Base-by-base conservation (phyloP, 53 echinoderm and acorn worm genomes). In the Crossaster papposus region DNA sequence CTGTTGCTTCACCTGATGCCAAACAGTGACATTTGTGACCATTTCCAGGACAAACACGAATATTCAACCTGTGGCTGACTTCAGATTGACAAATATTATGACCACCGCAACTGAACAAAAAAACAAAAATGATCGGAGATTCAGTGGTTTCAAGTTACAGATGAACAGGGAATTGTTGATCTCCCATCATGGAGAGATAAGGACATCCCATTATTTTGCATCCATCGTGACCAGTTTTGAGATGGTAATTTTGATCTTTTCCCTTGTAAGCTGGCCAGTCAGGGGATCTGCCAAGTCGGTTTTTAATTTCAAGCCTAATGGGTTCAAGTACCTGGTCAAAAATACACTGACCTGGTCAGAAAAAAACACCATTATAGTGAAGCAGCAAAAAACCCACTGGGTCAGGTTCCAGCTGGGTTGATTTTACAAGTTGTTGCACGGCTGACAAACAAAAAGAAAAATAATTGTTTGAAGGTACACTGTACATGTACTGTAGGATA, bases 291-390 rank as follows among this genome's bases (percentile, higher is more conserved):
- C 52, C 14, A 9, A 13, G 82, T 36, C 30, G 77, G 87, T 75
- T 54, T n/a, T 87, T 9, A 62, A 55, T 87, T 87, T 87, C 87
- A 75, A 3, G 10, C 36, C 62, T 87, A 87, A 87, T 87, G 87
- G 87, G 72, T 76, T 76, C 1, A 26, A 87, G 87, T 76, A 58
- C 76, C 64, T 83, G 77, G 87, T 87, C 87, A 77, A 75, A 83
- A 84, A 36, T 54, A 51, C 51, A 74, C 58, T 72, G 72, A 85
- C 85, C 85, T 35, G 29, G 83, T 70, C 63, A 31, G 28, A 81
- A 36, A 2, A 36, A 2, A 77, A 14, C 2, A 22, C 12, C 29
- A 29, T 23, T 6, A 44, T 13, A 51, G 52, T 5, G n/a, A 23
- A 24, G 79, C n/a, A 52, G n/a, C 11, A 50, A 17, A 7, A 26